A percentile compares a stretch with the other conserved stretches of the same genome.
phyloP scores from a whole-genome alignment of 2,113 vertebrate species.

The Cepphus grylle region DNA sequence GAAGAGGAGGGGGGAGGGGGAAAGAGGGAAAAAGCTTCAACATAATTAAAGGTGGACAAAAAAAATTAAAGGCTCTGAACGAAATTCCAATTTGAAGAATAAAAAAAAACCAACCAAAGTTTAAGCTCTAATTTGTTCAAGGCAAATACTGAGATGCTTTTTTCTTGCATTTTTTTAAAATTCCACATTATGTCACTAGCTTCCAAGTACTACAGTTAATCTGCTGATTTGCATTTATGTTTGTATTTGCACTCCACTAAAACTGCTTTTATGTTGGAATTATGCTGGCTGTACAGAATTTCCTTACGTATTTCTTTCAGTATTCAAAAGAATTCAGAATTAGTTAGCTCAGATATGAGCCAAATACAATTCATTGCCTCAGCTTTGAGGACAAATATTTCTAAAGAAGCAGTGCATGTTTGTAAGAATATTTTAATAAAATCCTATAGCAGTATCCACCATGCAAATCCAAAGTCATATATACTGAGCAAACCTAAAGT shows the following conservation, averaged over 20 bases:
- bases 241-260: not conserved
- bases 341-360: not conserved
- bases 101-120: not conserved
- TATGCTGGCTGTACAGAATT: not conserved
- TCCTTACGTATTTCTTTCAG: not conserved
- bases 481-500: not conserved
- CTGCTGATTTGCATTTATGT: not conserved
- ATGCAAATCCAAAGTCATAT: not conserved
- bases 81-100: not conserved
- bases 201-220: not conserved
- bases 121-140: not conserved
- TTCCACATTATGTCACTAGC: not conserved
- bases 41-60: not conserved
- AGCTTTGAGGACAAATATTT: not conserved
- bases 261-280: not conserved
- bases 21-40: not conserved
- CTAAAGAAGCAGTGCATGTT: not conserved
- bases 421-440: not conserved
- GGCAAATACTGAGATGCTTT: not conserved
- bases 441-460: not conserved
- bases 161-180: not conserved
- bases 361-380: not conserved
- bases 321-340: not conserved
- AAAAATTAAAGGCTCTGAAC: not conserved
- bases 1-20: not conserved